Evolutionary conservation across 2,797 vertebrate genomes (phyloP), one percentile per base, ranked within the genome.

Genomic region (Sebastes iracundus): DNA sequence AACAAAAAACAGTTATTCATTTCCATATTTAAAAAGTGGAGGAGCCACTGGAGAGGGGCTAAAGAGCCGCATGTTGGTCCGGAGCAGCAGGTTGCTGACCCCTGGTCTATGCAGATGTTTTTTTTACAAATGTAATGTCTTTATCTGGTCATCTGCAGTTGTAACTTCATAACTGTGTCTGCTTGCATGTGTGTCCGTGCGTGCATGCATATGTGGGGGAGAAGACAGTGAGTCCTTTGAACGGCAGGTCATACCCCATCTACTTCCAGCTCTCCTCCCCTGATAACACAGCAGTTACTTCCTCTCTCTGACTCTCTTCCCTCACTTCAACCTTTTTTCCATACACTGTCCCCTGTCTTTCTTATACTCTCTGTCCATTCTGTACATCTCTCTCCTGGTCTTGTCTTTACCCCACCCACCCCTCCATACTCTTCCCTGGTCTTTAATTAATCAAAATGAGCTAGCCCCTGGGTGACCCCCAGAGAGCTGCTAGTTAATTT

Each of bases 401-500:
- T 76, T 63, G 38, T 32, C 32, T 73, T 73, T 49, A 64, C 33
- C 72, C 72, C 60, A 20, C 70, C 70, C 74, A 35, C 65, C 66
- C 63, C 60, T 63, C 65, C 12, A 9, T 33, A 63, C 81, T 80
- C 79, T 75, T 86, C 89, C 81, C 80, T 60, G 77, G 78, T 87
- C 80, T 92, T 93, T 95, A 96, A 96, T 96, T 95, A 95, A 95
- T 95, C 94, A 93, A 87, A 89, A 93, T 70, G 84, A 90, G 85
- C 68, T 93, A 82, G 88, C 92, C 93, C 80, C 87, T 88, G 89
- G 76, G 81, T 93, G 95, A 96, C 94, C 95, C 93, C 88, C 52
- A 75, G 72, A 88, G 92, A 94, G 88, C 84, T 93, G 94, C 95
- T 96, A 95, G 94, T 96, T 96, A 96, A 96, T 96, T 95, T 94